Base-by-base conservation (phyloP, 2,113 vertebrate genomes). In the Dolichotis patagonum region DNA sequence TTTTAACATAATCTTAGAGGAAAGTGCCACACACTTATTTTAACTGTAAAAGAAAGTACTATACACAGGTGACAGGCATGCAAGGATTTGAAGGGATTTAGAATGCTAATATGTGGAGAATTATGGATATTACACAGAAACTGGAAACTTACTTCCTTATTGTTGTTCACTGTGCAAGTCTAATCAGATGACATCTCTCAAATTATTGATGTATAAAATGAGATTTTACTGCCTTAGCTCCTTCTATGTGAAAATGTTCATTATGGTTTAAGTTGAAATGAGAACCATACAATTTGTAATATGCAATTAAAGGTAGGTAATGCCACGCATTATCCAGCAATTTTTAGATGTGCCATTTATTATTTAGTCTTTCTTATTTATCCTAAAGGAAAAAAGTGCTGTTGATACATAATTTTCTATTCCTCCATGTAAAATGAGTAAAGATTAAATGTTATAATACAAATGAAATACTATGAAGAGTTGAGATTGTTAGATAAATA, bases 191-290 rank as follows among this genome's bases (percentile, higher is more conserved):
- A 43, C 4, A 5, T 91, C 87, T 97, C 97, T 91, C 58, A 97
- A 97, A 97, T 96, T 97, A 97, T 11, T 19, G 58, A 96, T 96
- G 94, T 97, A 98, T 90, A 98, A 94, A 94, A 95, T 96, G 93
- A 97, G 78, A 95, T 95, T 98, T 98, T 96, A 93, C 95, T 98
- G 98, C 22, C 0, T 0, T 13, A 84, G 86, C 88, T 98, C 77
- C 88, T 93, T 96, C 69, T 65, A 30, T 91, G 58, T 89, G 60
- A 95, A 96, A 96, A 67, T 80, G 28, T 73, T 93, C 52, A 73
- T 95, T 83, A 84, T 86, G 75, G 60, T 90, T 94, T 94, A 93
- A 46, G 75, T 41, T 90, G 62, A 95, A 95, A 63, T 83, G n/a
- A 92, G 62, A 85, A 62, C 11, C 54, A 89, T 77, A 91, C 32